Evolutionary conservation across 2,113 vertebrate species (phyloP), one percentile per base, ranked within the genome.

Genomic region (Arenaria interpres): DNA sequence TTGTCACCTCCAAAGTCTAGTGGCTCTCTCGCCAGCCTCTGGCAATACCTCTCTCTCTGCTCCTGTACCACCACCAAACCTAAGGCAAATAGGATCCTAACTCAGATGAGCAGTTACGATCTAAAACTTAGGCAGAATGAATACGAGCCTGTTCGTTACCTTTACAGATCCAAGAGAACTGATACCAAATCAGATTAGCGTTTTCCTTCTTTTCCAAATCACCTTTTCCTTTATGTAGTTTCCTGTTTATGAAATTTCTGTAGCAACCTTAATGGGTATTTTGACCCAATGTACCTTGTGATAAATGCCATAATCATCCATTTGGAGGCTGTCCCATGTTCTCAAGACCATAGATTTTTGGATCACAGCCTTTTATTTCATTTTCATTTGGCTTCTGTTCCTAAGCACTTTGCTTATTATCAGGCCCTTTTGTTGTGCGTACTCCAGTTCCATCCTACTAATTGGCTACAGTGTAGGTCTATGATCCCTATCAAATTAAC

Each of bases 381-480:
- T 96, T 97, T 97, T 95, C 91, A 94, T 97, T 97, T 96, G 96
- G 96, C 96, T 96, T 89, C 93, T 95, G 75, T 74, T 96, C 93
- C 90, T 54, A 90, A 96, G 96, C 54, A 91, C 96, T 96, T 95
- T 66, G 73, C 96, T 95, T 96, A 97, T 96, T 92, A 97, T 89
- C 86, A 72, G 78, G 66, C 45, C 69, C 94, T 93, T 94, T 95
- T 92, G 95, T 97, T 95, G 79, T 96, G 76, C 64, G 60, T 92
- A 89, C 73, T 97, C 89, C 14, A 18, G 79, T 75, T 93, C 83
- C 90, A 96, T 96, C 85, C 90, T 68, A 68, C 96, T 95, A 97
- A 96, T 90, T 96, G 86, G 83, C 88, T 93, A 75, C 60, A 90
- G 46, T 64, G 90, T 97, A 92, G 88, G 86, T 95, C 93, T 90